Evolutionary conservation across 1,140 invertebrate species (phyloP), one percentile per base, ranked within the genome.

Genomic region (Drosophila suzukii): DNA sequence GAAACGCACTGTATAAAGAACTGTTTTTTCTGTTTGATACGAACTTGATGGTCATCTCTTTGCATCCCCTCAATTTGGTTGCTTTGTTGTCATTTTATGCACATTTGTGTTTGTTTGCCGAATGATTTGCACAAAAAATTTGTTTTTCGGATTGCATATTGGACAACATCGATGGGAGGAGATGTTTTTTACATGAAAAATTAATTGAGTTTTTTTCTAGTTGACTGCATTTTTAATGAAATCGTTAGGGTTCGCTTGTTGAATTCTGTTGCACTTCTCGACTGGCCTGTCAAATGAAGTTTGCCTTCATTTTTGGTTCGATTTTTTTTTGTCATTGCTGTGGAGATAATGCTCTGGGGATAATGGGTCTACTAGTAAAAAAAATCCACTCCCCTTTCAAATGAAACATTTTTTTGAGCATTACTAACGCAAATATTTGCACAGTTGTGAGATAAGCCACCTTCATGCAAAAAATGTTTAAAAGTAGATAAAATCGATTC

Each of bases 171-270:
- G 15, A 71, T 71, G 36, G 43, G n/a, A 20, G 30, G 53, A 13
- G 67, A 58, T 32, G 46, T 88, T 82, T 79, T 90, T 81, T 83
- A 76, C 65, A 50, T 76, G 36, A 62, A 72, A 71, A 85, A 81
- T 91, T 90, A 91, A 91, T 91, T 91, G 85, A 85, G 84, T 91
- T 91, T 91, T 71, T 91, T 91, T 91, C 79, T 89, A 91, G 90
- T 83, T 91, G 89, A 82, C 78, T 91, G 89, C 70, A 55, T 80
- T 91, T 90, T 89, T 86, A 89, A 91, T 91, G 89, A 91, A 91
- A 91, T 90, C 76, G 79, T 90, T 90, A 88, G 82, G 82, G 74
- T 74, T 68, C 59, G 78, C 81, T 72, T 89, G 65, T 88, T 71
- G 80, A 54, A 62, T 57, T 70, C 50, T 47, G 62, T 39, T 60